These are phyloP conservation scores for Pentalonia nigronervosa DNA, from an alignment of 1,140 invertebrate species.

Conservation along the genomic window DNA sequence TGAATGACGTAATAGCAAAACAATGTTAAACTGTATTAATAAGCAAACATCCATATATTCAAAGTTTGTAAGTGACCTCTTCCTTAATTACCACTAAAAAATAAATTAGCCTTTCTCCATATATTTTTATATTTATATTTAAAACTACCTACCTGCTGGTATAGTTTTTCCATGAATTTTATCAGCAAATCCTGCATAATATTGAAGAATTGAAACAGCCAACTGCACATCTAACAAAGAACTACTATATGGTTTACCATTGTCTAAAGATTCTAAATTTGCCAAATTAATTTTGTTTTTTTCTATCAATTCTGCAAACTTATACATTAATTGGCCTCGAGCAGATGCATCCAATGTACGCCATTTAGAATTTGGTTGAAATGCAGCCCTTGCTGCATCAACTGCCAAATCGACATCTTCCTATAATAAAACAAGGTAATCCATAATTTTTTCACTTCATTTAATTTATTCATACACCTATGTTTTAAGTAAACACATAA, in stretches of 20 bases:
- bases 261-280: constrained; percentile 82
- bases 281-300: constrained; percentile 77
- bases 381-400: constrained; percentile 77
- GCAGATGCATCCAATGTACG: constrained; percentile 78
- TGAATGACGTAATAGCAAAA: too few relatives aligned
- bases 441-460: neutral
- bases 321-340: constrained; percentile 73
- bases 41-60: too few relatives aligned
- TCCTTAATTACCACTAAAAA: too few relatives aligned
- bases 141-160: constrained; percentile 71
- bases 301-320: constrained; percentile 67
- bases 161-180: constrained; percentile 91
- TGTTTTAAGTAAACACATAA: too few relatives aligned
- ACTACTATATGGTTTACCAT: constrained; percentile 82
- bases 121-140: too few relatives aligned
- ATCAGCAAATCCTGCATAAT: constrained; percentile 91
- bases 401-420: constrained; percentile 79
- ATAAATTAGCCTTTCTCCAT: too few relatives aligned
- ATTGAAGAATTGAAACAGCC: constrained; percentile 73
- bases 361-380: constrained; percentile 78
- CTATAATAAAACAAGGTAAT: constrained; percentile 64
- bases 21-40: too few relatives aligned
- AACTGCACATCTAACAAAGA: constrained; percentile 74
- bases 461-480: too few relatives aligned
- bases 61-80: too few relatives aligned